phyloP scores from a whole-genome alignment of 2,113 vertebrate genomes.

The Chloropsis hardwickii region DNA sequence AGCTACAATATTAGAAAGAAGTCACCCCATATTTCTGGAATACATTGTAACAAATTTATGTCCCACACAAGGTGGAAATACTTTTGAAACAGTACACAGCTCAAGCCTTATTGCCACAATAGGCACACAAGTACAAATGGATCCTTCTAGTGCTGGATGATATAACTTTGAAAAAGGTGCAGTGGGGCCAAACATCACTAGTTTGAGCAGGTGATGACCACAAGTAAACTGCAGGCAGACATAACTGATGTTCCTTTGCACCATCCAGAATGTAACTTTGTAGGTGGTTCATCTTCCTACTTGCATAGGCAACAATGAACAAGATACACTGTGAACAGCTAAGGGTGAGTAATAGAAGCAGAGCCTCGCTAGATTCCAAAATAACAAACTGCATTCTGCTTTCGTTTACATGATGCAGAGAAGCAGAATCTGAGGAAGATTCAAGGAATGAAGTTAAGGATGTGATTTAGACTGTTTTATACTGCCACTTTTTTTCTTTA shows the following conservation, averaged over 20 bases:
- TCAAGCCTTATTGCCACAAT: background rate
- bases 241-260: background rate
- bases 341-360: background rate
- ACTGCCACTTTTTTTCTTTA: background rate
- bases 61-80: background rate
- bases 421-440: background rate
- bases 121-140: background rate
- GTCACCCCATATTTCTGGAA: too few species aligned
- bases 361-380: background rate
- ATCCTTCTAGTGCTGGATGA: background rate
- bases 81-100: background rate
- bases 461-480: background rate
- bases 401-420: background rate
- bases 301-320: rapidly evolving
- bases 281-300: background rate
- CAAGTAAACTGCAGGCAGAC: background rate
- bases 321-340: background rate
- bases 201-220: background rate
- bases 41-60: background rate
- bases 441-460: background rate
- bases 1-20: background rate
- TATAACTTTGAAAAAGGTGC: background rate
- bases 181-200: too few species aligned
- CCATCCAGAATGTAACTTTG: background rate
- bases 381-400: background rate